These are phyloP conservation scores for Eupithecia centaureata DNA, from an alignment of 2,888 invertebrate species.

Conservation along the genomic window DNA sequence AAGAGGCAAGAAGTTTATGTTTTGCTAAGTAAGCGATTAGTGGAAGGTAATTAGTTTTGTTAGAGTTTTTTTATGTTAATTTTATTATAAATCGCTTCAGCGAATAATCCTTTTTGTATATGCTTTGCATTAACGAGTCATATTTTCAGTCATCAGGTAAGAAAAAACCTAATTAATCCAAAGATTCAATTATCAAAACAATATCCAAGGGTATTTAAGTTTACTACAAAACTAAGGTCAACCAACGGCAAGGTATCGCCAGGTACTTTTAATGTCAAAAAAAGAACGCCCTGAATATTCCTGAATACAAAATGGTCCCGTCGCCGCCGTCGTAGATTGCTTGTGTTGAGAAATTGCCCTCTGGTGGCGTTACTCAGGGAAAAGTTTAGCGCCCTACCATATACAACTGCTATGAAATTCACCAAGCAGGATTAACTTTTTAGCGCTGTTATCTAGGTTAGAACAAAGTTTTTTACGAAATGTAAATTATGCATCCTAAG, in stretches of 20 bases:
- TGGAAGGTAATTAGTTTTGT: too few species aligned
- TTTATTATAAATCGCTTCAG: too few species aligned
- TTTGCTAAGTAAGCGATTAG: too few species aligned
- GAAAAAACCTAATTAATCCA: too few species aligned
- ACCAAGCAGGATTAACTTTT: background rate
- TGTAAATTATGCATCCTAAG: too few species aligned
- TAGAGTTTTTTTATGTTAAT: too few species aligned
- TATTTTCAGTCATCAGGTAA: too few species aligned
- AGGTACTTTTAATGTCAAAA: background rate
- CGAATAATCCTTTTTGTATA: too few species aligned
- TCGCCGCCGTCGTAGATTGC: background rate
- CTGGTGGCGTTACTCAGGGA: background rate
- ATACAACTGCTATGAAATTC: background rate
- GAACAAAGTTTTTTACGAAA: too few species aligned
- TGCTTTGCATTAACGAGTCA: too few species aligned
- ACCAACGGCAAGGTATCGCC: background rate
- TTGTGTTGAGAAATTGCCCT: background rate
- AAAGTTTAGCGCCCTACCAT: background rate
- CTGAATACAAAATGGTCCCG: background rate
- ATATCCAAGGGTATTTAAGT: background rate
- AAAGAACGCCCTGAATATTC: background rate
- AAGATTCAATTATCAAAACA: background rate
- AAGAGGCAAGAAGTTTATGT: too few species aligned
- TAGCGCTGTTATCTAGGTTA: too few species aligned
- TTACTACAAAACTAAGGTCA: background rate